Conservation (phyloP, 2,888 invertebrate genomes). For the Coleophora flavipennella region DNA sequence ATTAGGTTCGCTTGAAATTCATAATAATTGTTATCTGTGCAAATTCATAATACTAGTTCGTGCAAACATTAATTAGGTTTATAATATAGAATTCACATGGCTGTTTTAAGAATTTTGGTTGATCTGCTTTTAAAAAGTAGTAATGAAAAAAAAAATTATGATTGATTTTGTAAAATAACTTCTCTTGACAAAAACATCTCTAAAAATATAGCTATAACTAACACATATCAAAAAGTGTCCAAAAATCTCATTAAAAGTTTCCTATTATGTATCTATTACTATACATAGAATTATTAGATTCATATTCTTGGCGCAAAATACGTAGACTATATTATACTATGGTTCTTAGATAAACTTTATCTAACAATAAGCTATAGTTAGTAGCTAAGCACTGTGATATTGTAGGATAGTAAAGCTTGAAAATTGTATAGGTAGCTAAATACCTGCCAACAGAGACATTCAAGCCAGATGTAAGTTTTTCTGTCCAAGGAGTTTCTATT, state of each 20-base stretch:
- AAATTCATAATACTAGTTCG: not conserved
- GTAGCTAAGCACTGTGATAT: not conserved
- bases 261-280: no score
- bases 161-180: not conserved
- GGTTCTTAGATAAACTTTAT: no score
- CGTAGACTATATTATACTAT: no score
- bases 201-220: not conserved
- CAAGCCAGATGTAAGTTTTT: no score
- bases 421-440: no score
- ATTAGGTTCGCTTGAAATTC: slow-evolving; percentile 33
- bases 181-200: not conserved
- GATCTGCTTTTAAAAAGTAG: not conserved
- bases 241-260: not conserved
- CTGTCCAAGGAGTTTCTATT: no score
- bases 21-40: not conserved
- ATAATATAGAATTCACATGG: no score
- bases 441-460: no score
- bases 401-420: no score
- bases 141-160: not conserved
- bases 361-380: not conserved
- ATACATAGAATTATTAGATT: no score
- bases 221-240: slow-evolving; percentile 1
- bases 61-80: no score
- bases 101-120: not conserved
- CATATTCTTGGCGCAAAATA: no score